Base-by-base conservation (phyloP, 1,140 invertebrate species). In the Bombus pascuorum region DNA sequence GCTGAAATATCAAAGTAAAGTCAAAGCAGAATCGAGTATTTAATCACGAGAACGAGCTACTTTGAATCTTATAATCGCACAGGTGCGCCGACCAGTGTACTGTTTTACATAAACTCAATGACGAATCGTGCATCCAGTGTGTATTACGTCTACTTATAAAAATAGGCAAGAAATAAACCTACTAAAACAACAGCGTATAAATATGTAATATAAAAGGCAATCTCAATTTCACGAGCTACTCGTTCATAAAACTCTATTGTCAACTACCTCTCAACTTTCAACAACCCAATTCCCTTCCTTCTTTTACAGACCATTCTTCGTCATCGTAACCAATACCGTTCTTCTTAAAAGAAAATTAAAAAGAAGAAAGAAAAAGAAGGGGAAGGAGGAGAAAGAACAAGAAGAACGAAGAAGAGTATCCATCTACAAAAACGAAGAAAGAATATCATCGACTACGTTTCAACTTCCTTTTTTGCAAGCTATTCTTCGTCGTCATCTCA, bases 1-100 rank as follows among this genome's bases (percentile, higher is more conserved):
- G 71, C 39, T 73, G 18, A 28, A 72, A 81, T 62, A 65, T 62
- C 70, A 34, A 81, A 81, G 53, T 37, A 59, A 62, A 73, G 12
- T 25, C 25, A 8, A 42, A 25, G 25, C 57, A 81, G 70, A 44
- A 12, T 42, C 10, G 79, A 25, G 3, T 22, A 53, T 53, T 65
- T 34, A 12, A 42, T 57, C n/a, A 44, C 25, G 15, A 44, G 70
- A 59, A 39, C 18, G 44, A 62, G 22, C 47, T 62, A 28, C 73
- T 82, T 73, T 42, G 32, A 42, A 42, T 25, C 5, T 39, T 8
- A 25, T 25, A 59, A 76, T 32, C 28, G 65, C 68, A 70, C 66
- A 68, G 34, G 44, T 39, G 66, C 6, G 34, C n/a, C 66, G 32
- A 13, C 13, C 8, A 47, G 18, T 47, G 9, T 37, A 68, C n/a